These are phyloP conservation scores for Aurelia sp. DNA, from an alignment of 30 jellyfish, hydroid and myxozoan genomes.

Conservation along the genomic window DNA sequence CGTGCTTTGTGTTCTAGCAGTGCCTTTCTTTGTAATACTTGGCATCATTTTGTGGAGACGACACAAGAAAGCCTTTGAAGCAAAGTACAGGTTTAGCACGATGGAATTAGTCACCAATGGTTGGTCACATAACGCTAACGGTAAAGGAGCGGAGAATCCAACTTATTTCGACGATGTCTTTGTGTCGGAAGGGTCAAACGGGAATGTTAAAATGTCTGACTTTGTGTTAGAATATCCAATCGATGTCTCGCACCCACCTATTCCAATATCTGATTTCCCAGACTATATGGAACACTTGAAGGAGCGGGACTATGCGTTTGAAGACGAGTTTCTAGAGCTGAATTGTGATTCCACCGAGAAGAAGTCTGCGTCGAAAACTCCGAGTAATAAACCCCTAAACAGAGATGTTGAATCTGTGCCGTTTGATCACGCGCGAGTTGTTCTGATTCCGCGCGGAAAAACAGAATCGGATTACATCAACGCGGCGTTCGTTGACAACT, in stretches of 20 bases:
- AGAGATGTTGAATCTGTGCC: conserved; percentile 72
- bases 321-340: conserved; percentile 64
- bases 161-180: conserved; percentile 40
- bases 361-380: conserved; percentile 22
- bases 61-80: conserved; percentile 29
- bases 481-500: conserved; percentile 77
- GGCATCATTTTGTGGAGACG: conserved; percentile 44
- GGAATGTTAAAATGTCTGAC: neutral
- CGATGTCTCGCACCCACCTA: conserved; percentile 54
- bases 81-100: conserved; percentile 37
- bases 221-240: conserved; percentile 41
- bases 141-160: conserved; percentile 4
- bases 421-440: conserved; percentile 70
- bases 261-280: conserved; percentile 49
- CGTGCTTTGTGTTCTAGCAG: conserved; percentile 23
- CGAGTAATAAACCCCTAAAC: conserved; percentile 33
- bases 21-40: conserved; percentile 23
- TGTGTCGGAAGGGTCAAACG: conserved; percentile 23
- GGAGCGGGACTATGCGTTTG: conserved; percentile 51
- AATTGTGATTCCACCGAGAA: conserved; percentile 2
- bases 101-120: conserved; percentile 55
- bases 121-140: neutral
- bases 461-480: conserved; percentile 74
- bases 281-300: conserved; percentile 46
- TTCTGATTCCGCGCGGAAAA: conserved; percentile 33